Evolutionary conservation across 2,113 vertebrate species (phyloP).

Genomic region (Dasypus novemcinctus): DNA sequence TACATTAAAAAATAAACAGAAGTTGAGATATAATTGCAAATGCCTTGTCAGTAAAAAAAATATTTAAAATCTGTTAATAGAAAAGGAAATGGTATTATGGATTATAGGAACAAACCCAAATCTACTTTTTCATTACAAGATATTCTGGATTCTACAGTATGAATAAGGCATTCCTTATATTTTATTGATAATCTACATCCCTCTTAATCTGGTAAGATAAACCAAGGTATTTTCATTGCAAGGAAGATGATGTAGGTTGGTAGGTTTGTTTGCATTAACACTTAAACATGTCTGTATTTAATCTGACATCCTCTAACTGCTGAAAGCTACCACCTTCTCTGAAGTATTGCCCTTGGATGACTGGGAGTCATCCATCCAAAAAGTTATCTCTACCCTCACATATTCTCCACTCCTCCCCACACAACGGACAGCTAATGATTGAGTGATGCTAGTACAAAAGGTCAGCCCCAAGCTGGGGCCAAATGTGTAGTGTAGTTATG

Average conservation of each 20-base stretch:
- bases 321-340: background rate
- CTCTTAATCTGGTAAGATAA: background rate
- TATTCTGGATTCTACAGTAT: background rate
- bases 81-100: background rate
- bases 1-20: background rate
- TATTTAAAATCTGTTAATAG: background rate
- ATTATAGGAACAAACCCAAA: background rate
- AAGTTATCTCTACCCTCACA: background rate
- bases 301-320: background rate
- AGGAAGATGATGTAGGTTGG: background rate
- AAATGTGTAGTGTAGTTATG: background rate
- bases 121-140: background rate
- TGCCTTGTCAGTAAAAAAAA: background rate
- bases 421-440: background rate
- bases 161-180: background rate
- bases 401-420: background rate
- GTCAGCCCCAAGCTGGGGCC: accelerated
- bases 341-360: background rate
- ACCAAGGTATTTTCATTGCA: background rate
- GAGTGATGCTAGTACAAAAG: background rate
- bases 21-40: background rate
- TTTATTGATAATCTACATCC: background rate
- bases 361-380: background rate
- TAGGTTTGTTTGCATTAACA: background rate
- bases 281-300: background rate